Evolutionary conservation across 2,888 invertebrate genomes (phyloP).

Genomic region (Agrenia bidenticulata): DNA sequence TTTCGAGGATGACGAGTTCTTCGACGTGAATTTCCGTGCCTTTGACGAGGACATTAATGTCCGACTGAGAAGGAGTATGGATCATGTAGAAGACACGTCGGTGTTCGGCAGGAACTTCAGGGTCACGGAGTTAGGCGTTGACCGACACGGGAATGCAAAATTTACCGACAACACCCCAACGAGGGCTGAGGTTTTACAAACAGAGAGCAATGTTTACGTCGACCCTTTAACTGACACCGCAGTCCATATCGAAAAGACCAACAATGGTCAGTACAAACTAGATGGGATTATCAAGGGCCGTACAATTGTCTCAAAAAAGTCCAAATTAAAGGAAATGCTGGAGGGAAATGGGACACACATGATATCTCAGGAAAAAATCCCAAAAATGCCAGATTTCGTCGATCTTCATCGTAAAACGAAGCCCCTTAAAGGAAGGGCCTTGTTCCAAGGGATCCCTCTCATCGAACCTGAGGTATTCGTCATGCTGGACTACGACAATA

Average conservation of each 20-base stretch:
- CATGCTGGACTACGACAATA: conserved; percentile 39
- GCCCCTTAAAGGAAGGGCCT: conserved; percentile 4
- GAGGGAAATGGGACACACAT: neutral
- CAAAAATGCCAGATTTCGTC: neutral
- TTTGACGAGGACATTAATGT: too few species aligned
- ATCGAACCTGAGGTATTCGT: conserved; percentile 32
- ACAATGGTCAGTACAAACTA: neutral
- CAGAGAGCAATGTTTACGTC: neutral
- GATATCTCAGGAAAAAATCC: too few species aligned
- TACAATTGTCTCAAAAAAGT: too few species aligned
- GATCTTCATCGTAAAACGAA: conserved; percentile 1
- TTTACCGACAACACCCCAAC: neutral
- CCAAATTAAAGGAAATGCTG: too few species aligned
- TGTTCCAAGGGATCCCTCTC: too few species aligned
- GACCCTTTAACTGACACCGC: neutral
- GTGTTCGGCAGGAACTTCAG: neutral
- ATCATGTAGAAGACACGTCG: neutral
- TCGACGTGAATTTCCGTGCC: too few species aligned
- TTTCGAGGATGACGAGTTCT: too few species aligned
- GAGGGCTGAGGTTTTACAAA: neutral
- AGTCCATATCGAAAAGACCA: neutral
- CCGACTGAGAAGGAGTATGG: too few species aligned
- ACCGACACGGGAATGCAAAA: neutral
- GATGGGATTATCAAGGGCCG: neutral
- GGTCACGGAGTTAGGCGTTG: neutral